phyloP scores from a whole-genome alignment of 2,888 invertebrate species.

The Apomyelois bistriatella region DNA sequence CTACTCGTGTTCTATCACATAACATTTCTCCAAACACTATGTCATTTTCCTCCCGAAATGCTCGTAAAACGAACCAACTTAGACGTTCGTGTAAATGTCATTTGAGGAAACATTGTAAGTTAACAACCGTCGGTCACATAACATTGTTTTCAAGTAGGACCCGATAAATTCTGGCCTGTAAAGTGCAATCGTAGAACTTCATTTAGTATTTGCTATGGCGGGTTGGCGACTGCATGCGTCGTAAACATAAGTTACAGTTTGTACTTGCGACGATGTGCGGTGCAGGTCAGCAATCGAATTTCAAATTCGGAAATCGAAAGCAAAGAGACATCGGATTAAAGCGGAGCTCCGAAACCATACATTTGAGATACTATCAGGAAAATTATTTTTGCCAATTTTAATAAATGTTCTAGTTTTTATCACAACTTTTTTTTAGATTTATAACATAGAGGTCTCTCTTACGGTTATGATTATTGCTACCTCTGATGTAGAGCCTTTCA shows the following conservation, averaged over 20 bases:
- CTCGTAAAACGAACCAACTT: conserved; percentile 18
- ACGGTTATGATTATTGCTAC: too few species aligned
- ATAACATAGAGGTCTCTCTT: too few species aligned
- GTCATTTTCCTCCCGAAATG: conserved; percentile 21
- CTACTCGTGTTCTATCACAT: too few species aligned
- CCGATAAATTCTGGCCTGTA: conserved; percentile 43
- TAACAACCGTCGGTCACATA: conserved; percentile 11
- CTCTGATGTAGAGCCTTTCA: too few species aligned
- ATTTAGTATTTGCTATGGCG: conserved; percentile 39
- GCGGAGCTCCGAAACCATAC: too few species aligned
- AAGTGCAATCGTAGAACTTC: conserved; percentile 45
- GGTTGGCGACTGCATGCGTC: conserved; percentile 15
- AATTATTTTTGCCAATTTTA: too few species aligned
- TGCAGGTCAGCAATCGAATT: too few species aligned
- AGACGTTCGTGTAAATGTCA: conserved; percentile 3
- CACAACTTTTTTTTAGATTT: too few species aligned
- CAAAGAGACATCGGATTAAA: too few species aligned
- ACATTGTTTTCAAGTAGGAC: conserved; percentile 47
- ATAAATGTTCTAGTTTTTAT: too few species aligned
- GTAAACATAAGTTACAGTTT: conserved; percentile 36
- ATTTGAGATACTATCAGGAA: too few species aligned
- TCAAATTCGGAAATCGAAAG: too few species aligned
- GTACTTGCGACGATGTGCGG: not conserved
- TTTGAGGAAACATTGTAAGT: conserved; percentile 4
- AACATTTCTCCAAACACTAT: not conserved